phyloP scores from a whole-genome alignment of 23 tunicate genomes.

The Aplidium turbinatum region DNA sequence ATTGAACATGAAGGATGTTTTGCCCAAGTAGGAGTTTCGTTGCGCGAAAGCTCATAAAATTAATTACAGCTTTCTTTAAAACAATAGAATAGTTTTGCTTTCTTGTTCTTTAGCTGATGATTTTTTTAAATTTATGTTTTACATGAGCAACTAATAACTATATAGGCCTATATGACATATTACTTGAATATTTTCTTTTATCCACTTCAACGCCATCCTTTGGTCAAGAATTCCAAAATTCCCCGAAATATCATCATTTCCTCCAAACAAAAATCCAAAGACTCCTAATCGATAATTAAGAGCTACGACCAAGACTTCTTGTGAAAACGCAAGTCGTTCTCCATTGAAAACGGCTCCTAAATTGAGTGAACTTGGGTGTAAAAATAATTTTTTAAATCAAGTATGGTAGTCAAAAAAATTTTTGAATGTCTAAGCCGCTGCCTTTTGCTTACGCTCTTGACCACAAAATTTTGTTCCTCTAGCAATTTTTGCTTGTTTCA shows the following conservation, averaged over 20 bases:
- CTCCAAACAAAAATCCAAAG: conserved; percentile 51
- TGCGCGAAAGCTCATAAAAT: too few species aligned
- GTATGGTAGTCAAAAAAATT: too few species aligned
- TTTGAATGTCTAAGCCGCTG: too few species aligned
- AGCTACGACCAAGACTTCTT: conserved; percentile 66
- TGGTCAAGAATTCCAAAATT: conserved; percentile 75
- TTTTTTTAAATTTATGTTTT: too few species aligned
- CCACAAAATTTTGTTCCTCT: neutral
- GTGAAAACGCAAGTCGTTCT: conserved; percentile 5
- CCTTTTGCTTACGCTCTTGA: too few species aligned
- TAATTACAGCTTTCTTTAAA: too few species aligned
- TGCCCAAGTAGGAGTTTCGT: too few species aligned
- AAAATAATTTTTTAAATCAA: neutral
- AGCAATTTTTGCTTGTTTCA: neutral
- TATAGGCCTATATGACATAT: too few species aligned
- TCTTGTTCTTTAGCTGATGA: too few species aligned
- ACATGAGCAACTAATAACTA: too few species aligned
- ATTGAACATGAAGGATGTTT: too few species aligned
- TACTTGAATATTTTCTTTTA: conserved; percentile 58
- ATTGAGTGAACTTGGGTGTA: neutral
- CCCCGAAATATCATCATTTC: conserved; percentile 28
- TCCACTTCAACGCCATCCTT: conserved; percentile 63
- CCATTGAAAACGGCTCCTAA: conserved; percentile 74
- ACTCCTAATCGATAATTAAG: conserved; percentile 80
- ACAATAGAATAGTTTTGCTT: too few species aligned